These are phyloP conservation scores for Pygoscelis adeliae DNA, from an alignment of 2,113 vertebrate genomes.

Conservation along the genomic window DNA sequence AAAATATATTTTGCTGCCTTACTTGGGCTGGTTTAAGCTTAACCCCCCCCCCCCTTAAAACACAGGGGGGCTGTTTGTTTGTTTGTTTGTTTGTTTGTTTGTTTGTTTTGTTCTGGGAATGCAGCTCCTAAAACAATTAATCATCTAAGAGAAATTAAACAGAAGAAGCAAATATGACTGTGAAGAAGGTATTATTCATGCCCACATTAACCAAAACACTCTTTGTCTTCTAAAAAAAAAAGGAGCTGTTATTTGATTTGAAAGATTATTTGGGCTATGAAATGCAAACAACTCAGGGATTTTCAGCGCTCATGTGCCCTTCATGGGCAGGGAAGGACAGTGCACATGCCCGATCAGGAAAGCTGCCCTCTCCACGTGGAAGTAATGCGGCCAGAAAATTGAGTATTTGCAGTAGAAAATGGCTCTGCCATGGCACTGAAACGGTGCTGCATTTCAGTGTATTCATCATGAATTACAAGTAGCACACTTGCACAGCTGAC, in stretches of 20 bases:
- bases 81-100: not conserved
- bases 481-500: not conserved
- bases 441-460: not conserved
- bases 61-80: not conserved
- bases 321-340: not conserved
- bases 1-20: constrained; percentile 25
- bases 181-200: constrained; percentile 41
- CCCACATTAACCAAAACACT: not conserved
- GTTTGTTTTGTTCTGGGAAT: constrained; percentile 26
- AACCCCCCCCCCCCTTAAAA: too few species aligned
- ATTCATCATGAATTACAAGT: not conserved
- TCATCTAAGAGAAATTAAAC: constrained; percentile 55
- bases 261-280: not conserved
- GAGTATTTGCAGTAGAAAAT: not conserved
- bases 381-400: not conserved
- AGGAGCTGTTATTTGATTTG: not conserved
- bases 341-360: not conserved
- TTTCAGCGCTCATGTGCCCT: not conserved
- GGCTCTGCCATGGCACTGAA: not conserved
- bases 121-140: constrained; percentile 48
- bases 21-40: constrained; percentile 1
- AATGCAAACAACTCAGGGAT: not conserved
- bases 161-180: constrained; percentile 8
- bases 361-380: not conserved
- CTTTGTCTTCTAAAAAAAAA: not conserved